Evolutionary conservation across 2,888 invertebrate species (phyloP).

Genomic region (Diarsia brunnea): DNA sequence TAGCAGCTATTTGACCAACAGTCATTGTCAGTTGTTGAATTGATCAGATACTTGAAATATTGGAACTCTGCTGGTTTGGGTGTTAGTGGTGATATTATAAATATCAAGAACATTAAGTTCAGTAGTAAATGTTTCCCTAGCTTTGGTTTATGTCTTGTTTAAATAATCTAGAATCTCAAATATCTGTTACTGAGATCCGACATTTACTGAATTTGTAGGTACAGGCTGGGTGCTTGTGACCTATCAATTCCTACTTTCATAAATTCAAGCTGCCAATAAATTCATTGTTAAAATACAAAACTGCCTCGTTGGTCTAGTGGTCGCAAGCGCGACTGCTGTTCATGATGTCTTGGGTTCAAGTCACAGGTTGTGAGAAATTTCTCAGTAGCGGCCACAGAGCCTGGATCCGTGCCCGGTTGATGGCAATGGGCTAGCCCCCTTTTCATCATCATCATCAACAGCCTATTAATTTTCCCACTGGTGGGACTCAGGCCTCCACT

Average conservation of each 20-base stretch:
- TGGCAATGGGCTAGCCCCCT: no score
- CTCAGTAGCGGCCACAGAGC: no score
- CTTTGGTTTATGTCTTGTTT: slow-evolving; percentile 24
- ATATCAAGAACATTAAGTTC: slow-evolving; percentile 4
- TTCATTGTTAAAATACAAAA: slow-evolving; percentile 6
- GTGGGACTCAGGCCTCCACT: no score
- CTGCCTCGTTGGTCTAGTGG: no score
- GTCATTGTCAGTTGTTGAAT: not conserved
- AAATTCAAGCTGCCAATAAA: slow-evolving; percentile 1
- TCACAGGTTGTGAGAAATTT: no score
- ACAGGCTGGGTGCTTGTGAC: slow-evolving; percentile 3
- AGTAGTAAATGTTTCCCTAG: slow-evolving; percentile 10
- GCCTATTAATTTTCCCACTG: no score
- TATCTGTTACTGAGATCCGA: slow-evolving; percentile 13
- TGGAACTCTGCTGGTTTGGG: not conserved
- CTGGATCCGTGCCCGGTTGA: no score
- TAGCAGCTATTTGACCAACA: not conserved
- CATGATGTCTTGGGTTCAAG: no score
- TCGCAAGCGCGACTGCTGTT: no score
- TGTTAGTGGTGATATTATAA: not conserved
- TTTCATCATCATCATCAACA: no score
- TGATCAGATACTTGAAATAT: not conserved
- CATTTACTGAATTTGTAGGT: slow-evolving; percentile 12
- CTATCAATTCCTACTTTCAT: slow-evolving; percentile 20
- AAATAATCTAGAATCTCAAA: slow-evolving; percentile 27